Conservation (phyloP, 2,888 invertebrate species). For the Dermolepida albohirtum region DNA sequence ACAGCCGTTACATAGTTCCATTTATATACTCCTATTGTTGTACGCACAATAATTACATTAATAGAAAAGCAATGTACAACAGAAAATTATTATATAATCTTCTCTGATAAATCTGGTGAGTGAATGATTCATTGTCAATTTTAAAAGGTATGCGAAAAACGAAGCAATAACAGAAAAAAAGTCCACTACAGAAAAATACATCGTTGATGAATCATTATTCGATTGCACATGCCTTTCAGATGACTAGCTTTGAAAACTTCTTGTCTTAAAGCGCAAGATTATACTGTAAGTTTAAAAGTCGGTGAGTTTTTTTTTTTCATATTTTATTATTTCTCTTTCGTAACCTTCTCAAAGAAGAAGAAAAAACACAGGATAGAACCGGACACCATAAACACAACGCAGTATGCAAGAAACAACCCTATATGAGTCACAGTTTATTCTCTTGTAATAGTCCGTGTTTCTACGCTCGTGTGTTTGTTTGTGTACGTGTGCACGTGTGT, state of each 20-base stretch:
- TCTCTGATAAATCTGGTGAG: background rate
- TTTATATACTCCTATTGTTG: no score
- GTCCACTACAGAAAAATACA: slow-evolving; percentile 6
- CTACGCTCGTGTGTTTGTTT: background rate
- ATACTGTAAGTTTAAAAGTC: no score
- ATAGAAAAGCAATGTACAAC: slow-evolving; percentile 1
- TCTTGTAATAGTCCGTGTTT: background rate
- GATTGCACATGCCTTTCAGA: slow-evolving; percentile 1
- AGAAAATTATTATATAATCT: slow-evolving; percentile 1
- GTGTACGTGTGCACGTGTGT: background rate
- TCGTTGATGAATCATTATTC: slow-evolving; percentile 10
- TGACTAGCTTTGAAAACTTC: slow-evolving; percentile 5
- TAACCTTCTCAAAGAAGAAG: no score
- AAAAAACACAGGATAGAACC: slow-evolving; percentile 13
- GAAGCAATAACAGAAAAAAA: background rate
- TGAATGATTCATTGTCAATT: slow-evolving; percentile 7
- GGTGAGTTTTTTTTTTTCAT: no score
- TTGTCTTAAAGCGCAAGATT: background rate
- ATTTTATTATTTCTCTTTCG: no score
- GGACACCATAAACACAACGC: slow-evolving; percentile 23
- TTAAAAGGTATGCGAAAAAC: slow-evolving; percentile 1
- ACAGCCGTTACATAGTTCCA: no score
- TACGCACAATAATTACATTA: background rate
- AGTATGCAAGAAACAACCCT: slow-evolving; percentile 23
- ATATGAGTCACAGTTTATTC: slow-evolving; percentile 16